Evolutionary conservation across 1,140 invertebrate species (phyloP).

Genomic region (Leptinotarsa defecta): DNA sequence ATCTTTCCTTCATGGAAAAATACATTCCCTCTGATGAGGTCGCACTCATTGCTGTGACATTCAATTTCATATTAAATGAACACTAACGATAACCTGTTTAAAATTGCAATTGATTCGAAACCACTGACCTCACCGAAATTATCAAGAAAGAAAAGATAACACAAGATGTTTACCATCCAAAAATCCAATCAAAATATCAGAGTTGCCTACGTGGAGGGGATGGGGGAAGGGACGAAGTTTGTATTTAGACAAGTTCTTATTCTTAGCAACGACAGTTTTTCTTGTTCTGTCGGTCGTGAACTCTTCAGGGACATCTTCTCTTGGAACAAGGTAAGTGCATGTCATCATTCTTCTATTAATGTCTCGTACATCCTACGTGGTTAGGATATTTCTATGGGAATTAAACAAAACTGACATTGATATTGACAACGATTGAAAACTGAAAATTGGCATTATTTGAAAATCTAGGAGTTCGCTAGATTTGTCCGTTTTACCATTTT

Average conservation of each 20-base stretch:
- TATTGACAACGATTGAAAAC: too few relatives aligned
- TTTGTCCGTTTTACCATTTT: too few relatives aligned
- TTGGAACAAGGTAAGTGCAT: not conserved
- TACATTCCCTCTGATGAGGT: too few relatives aligned
- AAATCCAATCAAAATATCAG: not conserved
- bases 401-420: too few relatives aligned
- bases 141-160: not conserved
- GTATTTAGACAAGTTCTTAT: not conserved
- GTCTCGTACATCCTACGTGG: not conserved
- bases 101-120: not conserved
- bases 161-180: slow-evolving; percentile 5
- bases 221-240: not conserved
- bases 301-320: slow-evolving; percentile 1
- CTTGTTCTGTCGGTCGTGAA: not conserved
- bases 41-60: not conserved
- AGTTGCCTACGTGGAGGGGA: too few relatives aligned
- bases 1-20: too few relatives aligned
- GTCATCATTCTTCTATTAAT: not conserved
- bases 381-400: too few relatives aligned
- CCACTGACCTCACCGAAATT: not conserved
- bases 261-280: not conserved
- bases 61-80: not conserved
- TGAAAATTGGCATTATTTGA: too few relatives aligned
- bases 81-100: not conserved
- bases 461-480: too few relatives aligned